Evolutionary conservation across 2,113 vertebrate species (phyloP).

Genomic region (Casuarius casuarius): DNA sequence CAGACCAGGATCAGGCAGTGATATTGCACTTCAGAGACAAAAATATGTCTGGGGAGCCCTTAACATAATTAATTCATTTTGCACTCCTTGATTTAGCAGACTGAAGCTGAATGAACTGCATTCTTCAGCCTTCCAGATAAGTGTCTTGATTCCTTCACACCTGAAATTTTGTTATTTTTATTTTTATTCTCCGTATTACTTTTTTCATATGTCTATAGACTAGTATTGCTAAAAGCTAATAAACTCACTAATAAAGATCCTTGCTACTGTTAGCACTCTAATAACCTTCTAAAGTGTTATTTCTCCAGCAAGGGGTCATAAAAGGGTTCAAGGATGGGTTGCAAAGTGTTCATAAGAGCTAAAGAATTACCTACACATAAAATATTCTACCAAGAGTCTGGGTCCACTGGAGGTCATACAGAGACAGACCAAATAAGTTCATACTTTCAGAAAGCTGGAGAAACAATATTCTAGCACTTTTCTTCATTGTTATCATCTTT

Average conservation of each 20-base stretch:
- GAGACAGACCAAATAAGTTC: neutral
- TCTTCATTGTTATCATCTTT: constrained; percentile 17
- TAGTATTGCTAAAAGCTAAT: neutral
- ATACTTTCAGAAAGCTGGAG: neutral
- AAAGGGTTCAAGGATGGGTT: neutral
- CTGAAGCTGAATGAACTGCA: neutral
- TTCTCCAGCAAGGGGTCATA: neutral
- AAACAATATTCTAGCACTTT: neutral
- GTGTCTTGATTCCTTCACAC: neutral
- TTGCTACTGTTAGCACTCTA: neutral
- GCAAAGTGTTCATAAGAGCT: neutral
- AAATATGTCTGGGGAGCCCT: neutral
- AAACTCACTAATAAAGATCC: neutral
- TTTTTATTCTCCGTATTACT: neutral
- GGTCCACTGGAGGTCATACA: neutral
- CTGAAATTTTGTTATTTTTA: neutral
- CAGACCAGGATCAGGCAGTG: neutral
- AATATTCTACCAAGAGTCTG: neutral
- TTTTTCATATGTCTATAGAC: neutral
- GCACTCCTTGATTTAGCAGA: neutral
- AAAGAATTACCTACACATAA: neutral
- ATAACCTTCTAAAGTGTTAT: neutral
- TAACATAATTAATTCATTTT: neutral
- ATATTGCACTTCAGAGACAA: neutral
- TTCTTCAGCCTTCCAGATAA: neutral